Evolutionary conservation across 2,888 invertebrate species (phyloP).

Genomic region (Sinotaia quadrata): DNA sequence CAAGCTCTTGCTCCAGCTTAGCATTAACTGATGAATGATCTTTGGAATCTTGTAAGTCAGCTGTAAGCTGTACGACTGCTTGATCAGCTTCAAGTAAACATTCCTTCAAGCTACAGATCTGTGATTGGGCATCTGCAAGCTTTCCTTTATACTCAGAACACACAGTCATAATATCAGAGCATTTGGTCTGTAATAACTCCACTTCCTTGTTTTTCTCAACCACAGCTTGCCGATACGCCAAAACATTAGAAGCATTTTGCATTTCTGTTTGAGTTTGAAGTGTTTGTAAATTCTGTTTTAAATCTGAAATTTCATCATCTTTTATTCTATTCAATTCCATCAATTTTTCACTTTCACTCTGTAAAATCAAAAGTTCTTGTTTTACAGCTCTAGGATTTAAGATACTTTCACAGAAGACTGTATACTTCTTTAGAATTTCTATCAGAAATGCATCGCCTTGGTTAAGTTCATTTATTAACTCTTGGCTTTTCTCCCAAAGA

Average conservation of each 20-base stretch:
- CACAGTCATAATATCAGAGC: constrained; percentile 2
- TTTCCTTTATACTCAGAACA: constrained; percentile 16
- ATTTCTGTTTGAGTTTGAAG: background rate
- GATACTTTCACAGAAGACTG: too few relatives aligned
- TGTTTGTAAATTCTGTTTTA: constrained; percentile 31
- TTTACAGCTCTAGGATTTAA: too few relatives aligned
- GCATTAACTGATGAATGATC: too few relatives aligned
- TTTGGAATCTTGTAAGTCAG: constrained; percentile 12
- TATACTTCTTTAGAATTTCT: too few relatives aligned
- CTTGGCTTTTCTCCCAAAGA: too few relatives aligned
- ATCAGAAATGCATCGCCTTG: too few relatives aligned
- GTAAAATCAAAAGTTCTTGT: background rate
- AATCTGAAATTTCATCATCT: constrained; percentile 33
- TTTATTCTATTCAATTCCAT: constrained; percentile 35
- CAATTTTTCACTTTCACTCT: constrained; percentile 32
- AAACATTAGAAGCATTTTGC: background rate
- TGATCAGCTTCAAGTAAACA: constrained; percentile 14
- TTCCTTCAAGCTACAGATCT: constrained; percentile 30
- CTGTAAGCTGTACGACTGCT: constrained; percentile 1
- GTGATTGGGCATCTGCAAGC: constrained; percentile 7
- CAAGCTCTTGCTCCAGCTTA: constrained; percentile 35
- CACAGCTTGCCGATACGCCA: background rate
- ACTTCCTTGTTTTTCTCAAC: constrained; percentile 16
- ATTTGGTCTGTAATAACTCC: constrained; percentile 21
- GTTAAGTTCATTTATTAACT: too few relatives aligned